These are phyloP conservation scores for Potamilus streckersoni DNA, from an alignment of 1,140 invertebrate genomes.

Conservation along the genomic window DNA sequence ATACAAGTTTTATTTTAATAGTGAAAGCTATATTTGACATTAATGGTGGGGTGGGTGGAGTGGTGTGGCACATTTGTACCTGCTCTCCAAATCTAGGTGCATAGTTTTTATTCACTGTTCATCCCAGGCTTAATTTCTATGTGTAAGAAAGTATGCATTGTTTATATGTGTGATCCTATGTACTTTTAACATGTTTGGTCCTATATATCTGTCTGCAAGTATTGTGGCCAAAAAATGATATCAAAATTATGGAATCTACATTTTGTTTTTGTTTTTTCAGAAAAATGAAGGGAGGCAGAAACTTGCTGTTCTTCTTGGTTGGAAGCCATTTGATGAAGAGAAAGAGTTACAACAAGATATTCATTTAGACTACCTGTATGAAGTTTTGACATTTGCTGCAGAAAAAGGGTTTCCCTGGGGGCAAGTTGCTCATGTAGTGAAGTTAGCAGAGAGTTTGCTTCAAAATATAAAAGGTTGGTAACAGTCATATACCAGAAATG, in stretches of 20 bases:
- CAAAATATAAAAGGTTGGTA: slow-evolving; percentile 49
- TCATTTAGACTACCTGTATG: slow-evolving; percentile 55
- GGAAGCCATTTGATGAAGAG: slow-evolving; percentile 40
- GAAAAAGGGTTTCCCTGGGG: slow-evolving; percentile 62
- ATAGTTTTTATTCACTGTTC: too few species aligned
- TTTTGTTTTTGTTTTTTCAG: slow-evolving; percentile 29
- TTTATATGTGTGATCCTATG: too few species aligned
- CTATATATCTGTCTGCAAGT: background rate
- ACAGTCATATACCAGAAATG: background rate
- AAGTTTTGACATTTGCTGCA: slow-evolving; percentile 51
- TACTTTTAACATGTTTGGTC: background rate
- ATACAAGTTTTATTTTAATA: too few species aligned
- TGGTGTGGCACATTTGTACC: too few species aligned
- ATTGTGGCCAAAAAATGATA: too few species aligned
- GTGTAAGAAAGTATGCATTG: too few species aligned
- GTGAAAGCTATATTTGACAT: too few species aligned
- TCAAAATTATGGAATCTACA: background rate
- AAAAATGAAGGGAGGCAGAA: slow-evolving; percentile 35
- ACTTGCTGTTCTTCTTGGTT: slow-evolving; percentile 40
- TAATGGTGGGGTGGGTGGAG: too few species aligned
- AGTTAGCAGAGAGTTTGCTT: slow-evolving; percentile 48
- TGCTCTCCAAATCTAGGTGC: too few species aligned
- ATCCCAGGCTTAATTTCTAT: too few species aligned
- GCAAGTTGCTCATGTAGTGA: slow-evolving; percentile 44
- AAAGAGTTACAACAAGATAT: slow-evolving; percentile 45